These are phyloP conservation scores for Tachysurus fulvidraco DNA, from an alignment of 2,113 vertebrate species.

Conservation along the genomic window DNA sequence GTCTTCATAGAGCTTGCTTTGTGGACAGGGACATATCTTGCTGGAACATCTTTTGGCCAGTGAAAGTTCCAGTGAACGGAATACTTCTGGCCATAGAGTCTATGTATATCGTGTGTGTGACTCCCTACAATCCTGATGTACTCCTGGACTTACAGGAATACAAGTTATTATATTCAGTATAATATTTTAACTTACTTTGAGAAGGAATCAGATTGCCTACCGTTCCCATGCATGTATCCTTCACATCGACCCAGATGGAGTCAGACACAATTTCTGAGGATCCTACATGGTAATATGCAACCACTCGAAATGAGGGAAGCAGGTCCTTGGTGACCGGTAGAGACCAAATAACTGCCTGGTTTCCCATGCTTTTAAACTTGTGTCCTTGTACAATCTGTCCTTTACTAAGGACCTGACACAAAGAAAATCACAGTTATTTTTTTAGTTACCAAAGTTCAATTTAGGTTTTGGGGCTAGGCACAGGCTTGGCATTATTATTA, in stretches of 20 bases:
- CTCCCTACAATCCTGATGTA: too few species aligned
- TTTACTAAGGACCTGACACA: conserved; percentile 68
- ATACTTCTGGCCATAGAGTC: too few species aligned
- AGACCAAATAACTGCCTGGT: conserved; percentile 61
- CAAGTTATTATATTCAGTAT: too few species aligned
- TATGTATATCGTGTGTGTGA: too few species aligned
- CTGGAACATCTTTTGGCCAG: too few species aligned
- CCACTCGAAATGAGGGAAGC: conserved; percentile 67
- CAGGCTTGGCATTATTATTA: neutral
- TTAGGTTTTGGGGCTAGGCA: neutral
- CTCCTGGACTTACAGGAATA: too few species aligned
- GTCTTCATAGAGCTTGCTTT: too few species aligned
- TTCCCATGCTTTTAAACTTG: conserved; percentile 53
- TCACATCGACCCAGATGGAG: conserved; percentile 75
- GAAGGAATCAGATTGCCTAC: conserved; percentile 51
- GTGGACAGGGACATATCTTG: too few species aligned
- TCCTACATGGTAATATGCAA: conserved; percentile 67
- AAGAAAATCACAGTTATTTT: neutral
- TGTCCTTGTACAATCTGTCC: conserved; percentile 66
- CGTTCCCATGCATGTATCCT: conserved; percentile 73
- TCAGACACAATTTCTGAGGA: conserved; percentile 75
- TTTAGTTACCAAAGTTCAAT: neutral
- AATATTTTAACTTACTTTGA: neutral
- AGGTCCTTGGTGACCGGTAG: conserved; percentile 59
- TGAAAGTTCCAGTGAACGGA: too few species aligned